These are phyloP conservation scores for Mirza zaza DNA, from an alignment of 2,113 vertebrate species.

Conservation along the genomic window DNA sequence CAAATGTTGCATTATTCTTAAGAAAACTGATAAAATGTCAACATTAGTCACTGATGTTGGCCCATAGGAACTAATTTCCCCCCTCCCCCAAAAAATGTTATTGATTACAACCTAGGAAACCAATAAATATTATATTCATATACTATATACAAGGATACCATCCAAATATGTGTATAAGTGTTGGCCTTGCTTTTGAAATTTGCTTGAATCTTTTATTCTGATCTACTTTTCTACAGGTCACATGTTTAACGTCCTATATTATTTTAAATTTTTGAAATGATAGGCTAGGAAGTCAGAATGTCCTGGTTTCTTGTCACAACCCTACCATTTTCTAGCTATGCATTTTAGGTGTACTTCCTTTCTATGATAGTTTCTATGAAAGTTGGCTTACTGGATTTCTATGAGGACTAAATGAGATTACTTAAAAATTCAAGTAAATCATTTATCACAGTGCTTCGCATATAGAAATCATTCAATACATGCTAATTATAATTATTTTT, in stretches of 20 bases:
- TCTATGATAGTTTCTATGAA: neutral
- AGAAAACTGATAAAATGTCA: neutral
- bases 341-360: neutral
- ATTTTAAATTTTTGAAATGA: neutral
- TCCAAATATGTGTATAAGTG: neutral
- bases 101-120: neutral
- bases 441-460: neutral
- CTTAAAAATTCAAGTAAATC: neutral
- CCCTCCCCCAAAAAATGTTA: neutral
- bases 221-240: neutral
- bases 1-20: neutral
- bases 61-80: neutral
- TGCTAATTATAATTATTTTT: neutral
- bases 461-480: neutral
- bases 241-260: neutral
- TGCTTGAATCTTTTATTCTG: conserved; percentile 2
- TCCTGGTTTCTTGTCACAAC: neutral
- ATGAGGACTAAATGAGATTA: neutral
- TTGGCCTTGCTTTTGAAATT: neutral
- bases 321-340: neutral
- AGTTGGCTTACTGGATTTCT: neutral
- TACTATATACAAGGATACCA: neutral
- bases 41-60: neutral
- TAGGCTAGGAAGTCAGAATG: neutral
- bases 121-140: neutral